Evolutionary conservation across 2,888 invertebrate species (phyloP).

Genomic region (Aphelenchoides bicaudatus): DNA sequence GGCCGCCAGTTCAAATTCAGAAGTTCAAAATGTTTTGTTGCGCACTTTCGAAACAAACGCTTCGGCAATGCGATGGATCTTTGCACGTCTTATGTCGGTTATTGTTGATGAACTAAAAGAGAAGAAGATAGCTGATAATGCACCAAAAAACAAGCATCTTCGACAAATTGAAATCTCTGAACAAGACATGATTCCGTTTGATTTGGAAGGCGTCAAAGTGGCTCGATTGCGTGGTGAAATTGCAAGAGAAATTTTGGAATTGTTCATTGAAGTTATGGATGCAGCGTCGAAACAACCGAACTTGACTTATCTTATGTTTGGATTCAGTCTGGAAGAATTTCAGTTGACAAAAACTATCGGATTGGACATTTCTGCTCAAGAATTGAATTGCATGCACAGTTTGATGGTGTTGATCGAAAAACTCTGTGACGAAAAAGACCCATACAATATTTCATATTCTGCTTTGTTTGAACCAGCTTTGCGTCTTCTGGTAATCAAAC

Average conservation of each 20-base stretch:
- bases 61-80: conserved; percentile 14
- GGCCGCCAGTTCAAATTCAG: conserved; percentile 33
- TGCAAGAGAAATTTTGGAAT: conserved; percentile 45
- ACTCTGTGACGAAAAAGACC: conserved; percentile 34
- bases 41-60: conserved; percentile 23
- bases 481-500: conserved; percentile 40
- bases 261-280: conserved; percentile 37
- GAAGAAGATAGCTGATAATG: too few species aligned
- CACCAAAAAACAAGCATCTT: too few species aligned
- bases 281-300: conserved; percentile 31
- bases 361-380: conserved; percentile 23
- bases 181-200: conserved; percentile 27
- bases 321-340: conserved; percentile 31
- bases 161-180: conserved; percentile 28
- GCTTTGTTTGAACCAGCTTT: conserved; percentile 52
- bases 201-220: conserved; percentile 19
- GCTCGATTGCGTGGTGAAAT: conserved; percentile 44
- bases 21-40: conserved; percentile 36
- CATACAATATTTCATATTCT: conserved; percentile 41
- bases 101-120: too few species aligned
- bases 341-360: conserved; percentile 21
- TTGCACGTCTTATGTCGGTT: conserved; percentile 32
- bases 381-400: conserved; percentile 42
- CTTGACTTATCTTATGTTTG: conserved; percentile 37
- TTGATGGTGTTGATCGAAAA: conserved; percentile 48